These are phyloP conservation scores for Euzophera pinguis DNA, from an alignment of 2,888 invertebrate genomes.

Conservation along the genomic window DNA sequence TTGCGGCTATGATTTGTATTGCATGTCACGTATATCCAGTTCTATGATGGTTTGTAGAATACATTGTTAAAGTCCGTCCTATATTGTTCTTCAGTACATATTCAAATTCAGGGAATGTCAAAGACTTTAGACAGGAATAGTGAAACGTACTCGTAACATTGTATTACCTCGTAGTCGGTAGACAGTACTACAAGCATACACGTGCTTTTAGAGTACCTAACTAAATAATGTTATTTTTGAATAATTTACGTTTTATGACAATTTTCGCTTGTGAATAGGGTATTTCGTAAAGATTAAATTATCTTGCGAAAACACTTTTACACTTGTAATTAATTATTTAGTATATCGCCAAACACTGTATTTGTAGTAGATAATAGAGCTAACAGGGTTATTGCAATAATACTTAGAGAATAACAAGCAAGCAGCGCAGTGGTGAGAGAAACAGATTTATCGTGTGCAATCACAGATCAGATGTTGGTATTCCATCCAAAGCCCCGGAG, in stretches of 20 bases:
- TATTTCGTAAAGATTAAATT: too few species aligned
- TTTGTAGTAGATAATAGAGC: background rate
- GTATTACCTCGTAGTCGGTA: too few species aligned
- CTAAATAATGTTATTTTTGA: too few species aligned
- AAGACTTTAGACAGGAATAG: too few species aligned
- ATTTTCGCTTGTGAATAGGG: too few species aligned
- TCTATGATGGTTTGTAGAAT: slow-evolving; percentile 47
- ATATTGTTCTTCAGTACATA: slow-evolving; percentile 1
- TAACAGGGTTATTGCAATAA: background rate
- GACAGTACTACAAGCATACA: too few species aligned
- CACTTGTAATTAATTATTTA: too few species aligned
- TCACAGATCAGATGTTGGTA: slow-evolving; percentile 74
- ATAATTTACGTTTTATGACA: too few species aligned
- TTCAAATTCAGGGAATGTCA: background rate
- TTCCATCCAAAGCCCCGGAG: slow-evolving; percentile 62
- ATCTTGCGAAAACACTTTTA: too few species aligned
- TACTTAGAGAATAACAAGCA: background rate
- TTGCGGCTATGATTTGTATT: slow-evolving; percentile 33
- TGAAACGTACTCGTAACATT: too few species aligned
- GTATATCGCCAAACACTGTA: too few species aligned
- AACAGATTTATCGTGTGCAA: slow-evolving; percentile 67
- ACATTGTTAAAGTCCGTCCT: slow-evolving; percentile 34
- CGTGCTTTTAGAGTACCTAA: too few species aligned
- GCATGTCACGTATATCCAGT: slow-evolving; percentile 55
- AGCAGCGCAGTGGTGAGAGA: slow-evolving; percentile 32